Conservation (phyloP, 2,888 invertebrate species). For the Sphaerophoria taeniata region DNA sequence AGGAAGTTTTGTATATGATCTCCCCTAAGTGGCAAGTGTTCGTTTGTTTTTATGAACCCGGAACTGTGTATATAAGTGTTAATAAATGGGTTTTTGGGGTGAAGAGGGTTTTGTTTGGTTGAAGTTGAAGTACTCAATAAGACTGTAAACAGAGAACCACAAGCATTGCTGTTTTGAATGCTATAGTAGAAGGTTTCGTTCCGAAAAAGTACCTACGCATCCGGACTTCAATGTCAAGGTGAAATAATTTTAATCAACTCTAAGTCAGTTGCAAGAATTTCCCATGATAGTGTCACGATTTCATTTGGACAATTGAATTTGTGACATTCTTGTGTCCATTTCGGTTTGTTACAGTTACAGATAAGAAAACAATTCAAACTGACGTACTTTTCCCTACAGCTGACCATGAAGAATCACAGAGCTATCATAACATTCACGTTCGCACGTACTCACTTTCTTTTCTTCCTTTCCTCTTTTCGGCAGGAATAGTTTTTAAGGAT, state of each 20-base stretch:
- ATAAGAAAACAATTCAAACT: slow-evolving; percentile 36
- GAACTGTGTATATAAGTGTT: not conserved
- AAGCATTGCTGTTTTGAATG: not conserved
- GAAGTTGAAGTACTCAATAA: not conserved
- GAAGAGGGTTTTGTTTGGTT: not conserved
- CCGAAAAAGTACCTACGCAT: no score
- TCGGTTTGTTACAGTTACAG: not conserved
- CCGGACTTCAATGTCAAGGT: not conserved
- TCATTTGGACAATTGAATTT: not conserved
- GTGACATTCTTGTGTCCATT: slow-evolving; percentile 5
- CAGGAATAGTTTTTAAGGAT: slow-evolving; percentile 15
- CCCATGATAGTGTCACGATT: slow-evolving; percentile 17
- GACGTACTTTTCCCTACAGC: slow-evolving; percentile 48
- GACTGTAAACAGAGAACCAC: no score
- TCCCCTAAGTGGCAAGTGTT: not conserved
- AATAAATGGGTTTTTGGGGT: slow-evolving; percentile 11
- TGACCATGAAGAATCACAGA: slow-evolving; percentile 61
- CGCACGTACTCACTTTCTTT: slow-evolving; percentile 1
- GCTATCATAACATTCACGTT: slow-evolving; percentile 33
- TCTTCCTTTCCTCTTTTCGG: not conserved
- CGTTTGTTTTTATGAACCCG: slow-evolving; percentile 7
- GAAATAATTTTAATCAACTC: not conserved
- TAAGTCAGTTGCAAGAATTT: not conserved
- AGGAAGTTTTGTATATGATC: slow-evolving; percentile 10
- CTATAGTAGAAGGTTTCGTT: no score